Base-by-base conservation (phyloP, 2,797 vertebrate genomes). In the Muscicapa comitata region DNA sequence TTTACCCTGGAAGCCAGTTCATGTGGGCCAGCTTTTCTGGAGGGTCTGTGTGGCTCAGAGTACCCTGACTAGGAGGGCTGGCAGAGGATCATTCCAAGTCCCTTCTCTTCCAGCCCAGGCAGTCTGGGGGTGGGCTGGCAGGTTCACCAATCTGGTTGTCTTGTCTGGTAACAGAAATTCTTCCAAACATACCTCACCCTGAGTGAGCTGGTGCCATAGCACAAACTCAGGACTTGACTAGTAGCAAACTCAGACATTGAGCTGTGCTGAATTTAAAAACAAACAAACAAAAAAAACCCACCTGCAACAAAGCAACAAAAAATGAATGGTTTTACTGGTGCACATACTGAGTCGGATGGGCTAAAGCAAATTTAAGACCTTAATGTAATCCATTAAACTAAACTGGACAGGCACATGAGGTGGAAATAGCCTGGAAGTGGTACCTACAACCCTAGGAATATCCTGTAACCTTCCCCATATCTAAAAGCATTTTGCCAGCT, bases 41-140 rank as follows among this genome's bases (percentile, higher is more conserved):
- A 53, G 26, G 26, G 31, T 8, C 17, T 0, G 0, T 1, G 3
- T 67, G 38, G 42, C 38, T 7, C 3, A 68, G 29, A 65, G 17
- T 9, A 42, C 33, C 28, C 48, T 79, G 9, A 11, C 14, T 42
- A 25, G 23, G 8, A 70, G 18, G 20, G 12, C 17, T 80, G 38
- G n/a, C 16, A 53, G 33, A 15, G 18, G 16, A 25, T 26, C 4
- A 28, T 3, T 7, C 37, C 13, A 16, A 50, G 35, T 12, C 21
- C 29, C 9, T 66, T 66, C 26, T 70, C 43, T 62, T 51, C 43
- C 59, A 58, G 3, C 17, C 25, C 20, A 24, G 62, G 31, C 57
- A 71, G 24, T 15, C 12, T 13, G 12, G 5, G 25, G 2, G 4
- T 13, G 13, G 35, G 20, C 35, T 82, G 28, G 23, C 70, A 70